These are phyloP conservation scores for Sphecodes monilicornis DNA, from an alignment of 2,888 invertebrate genomes.

Conservation along the genomic window DNA sequence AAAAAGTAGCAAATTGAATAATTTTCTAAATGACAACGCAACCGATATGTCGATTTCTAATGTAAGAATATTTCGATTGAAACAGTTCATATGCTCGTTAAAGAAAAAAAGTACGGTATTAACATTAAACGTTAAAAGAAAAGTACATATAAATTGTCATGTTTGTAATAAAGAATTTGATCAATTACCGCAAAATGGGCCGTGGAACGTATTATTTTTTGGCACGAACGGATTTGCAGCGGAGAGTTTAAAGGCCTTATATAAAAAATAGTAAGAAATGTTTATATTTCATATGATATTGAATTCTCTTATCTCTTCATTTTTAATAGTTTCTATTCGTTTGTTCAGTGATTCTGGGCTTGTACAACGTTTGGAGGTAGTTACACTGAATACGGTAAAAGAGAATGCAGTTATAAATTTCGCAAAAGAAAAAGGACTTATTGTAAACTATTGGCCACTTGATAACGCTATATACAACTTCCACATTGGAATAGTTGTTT, in stretches of 20 bases:
- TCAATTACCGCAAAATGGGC: slow-evolving; percentile 51
- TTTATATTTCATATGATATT: background rate
- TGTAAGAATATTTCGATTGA: background rate
- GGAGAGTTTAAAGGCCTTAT: slow-evolving; percentile 89
- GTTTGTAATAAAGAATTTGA: background rate
- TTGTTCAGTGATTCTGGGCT: slow-evolving; percentile 86
- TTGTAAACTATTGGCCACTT: slow-evolving; percentile 89
- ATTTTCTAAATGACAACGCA: slow-evolving; percentile 5
- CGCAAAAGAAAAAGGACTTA: slow-evolving; percentile 87
- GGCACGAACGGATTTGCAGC: slow-evolving; percentile 94
- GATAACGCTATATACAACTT: slow-evolving; percentile 85
- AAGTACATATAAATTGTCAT: background rate
- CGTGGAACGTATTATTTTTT: slow-evolving; percentile 92
- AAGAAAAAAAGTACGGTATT: slow-evolving; percentile 9
- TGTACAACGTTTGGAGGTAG: slow-evolving; percentile 88
- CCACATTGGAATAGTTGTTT: slow-evolving; percentile 95
- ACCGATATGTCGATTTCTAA: slow-evolving; percentile 25
- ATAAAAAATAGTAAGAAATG: slow-evolving; percentile 88
- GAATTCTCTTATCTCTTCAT: background rate
- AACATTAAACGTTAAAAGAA: background rate
- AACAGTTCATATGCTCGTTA: background rate
- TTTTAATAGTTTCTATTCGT: slow-evolving; percentile 28
- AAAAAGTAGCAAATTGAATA: background rate
- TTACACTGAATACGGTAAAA: slow-evolving; percentile 88
- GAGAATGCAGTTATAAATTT: slow-evolving; percentile 89